Conservation (phyloP, 1,140 invertebrate genomes). For the Lithobius niger region DNA sequence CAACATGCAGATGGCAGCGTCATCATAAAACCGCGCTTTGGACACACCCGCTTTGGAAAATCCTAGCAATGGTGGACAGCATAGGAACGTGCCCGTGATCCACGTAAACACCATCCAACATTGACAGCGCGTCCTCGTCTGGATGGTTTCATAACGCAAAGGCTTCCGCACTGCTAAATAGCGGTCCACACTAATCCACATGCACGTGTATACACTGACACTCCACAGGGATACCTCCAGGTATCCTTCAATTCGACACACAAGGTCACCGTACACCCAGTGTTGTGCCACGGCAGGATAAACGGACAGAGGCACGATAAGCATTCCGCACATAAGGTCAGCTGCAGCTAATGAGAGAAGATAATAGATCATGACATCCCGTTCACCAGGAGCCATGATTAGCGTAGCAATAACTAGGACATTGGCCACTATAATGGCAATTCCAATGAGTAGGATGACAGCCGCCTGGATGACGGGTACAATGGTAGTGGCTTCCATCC, state of each 20-base stretch:
- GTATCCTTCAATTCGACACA: conserved; percentile 78
- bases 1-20: conserved; percentile 83
- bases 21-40: conserved; percentile 68
- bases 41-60: too few relatives aligned
- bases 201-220: conserved; percentile 83
- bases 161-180: conserved; percentile 88
- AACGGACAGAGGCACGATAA: conserved; percentile 83
- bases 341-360: conserved; percentile 78
- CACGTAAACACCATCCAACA: conserved; percentile 97
- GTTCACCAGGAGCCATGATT: conserved; percentile 70
- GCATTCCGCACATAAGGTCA: conserved; percentile 71
- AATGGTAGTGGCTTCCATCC: not conserved
- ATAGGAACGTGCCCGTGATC: conserved; percentile 79
- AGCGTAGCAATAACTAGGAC: conserved; percentile 77
- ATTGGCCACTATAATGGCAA: conserved; percentile 76
- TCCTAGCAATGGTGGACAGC: conserved; percentile 77
- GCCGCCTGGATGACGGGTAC: conserved; percentile 47
- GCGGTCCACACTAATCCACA: conserved; percentile 90
- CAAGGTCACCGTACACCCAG: conserved; percentile 72
- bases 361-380: conserved; percentile 86
- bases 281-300: conserved; percentile 63
- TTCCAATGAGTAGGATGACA: conserved; percentile 69
- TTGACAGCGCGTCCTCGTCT: conserved; percentile 79
- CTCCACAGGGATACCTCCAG: conserved; percentile 82
- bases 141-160: conserved; percentile 83